These are phyloP conservation scores for Drosophila robusta DNA, from an alignment of 2,888 invertebrate genomes.

Conservation along the genomic window DNA sequence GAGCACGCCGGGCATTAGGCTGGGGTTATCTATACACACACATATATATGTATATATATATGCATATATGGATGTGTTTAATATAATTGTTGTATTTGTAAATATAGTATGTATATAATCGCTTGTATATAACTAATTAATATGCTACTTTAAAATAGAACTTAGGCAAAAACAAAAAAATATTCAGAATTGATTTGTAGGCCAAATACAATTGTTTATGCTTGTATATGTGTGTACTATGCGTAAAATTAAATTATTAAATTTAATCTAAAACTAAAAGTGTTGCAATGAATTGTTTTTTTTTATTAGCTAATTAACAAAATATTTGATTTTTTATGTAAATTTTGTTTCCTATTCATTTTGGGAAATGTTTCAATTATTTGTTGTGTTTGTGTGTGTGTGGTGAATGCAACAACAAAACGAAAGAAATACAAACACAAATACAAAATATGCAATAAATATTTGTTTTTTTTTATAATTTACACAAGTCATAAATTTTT, in stretches of 20 bases:
- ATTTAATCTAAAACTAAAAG: conserved; percentile 44
- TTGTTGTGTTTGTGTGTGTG: neutral
- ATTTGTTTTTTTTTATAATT: conserved; percentile 14
- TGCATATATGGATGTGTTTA: conserved; percentile 21
- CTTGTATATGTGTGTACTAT: conserved; percentile 10
- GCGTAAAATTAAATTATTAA: conserved; percentile 50
- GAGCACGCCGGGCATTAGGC: conserved; percentile 16
- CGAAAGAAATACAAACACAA: conserved; percentile 29
- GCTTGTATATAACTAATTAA: conserved; percentile 45
- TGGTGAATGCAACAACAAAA: conserved; percentile 37
- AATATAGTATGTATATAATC: conserved; percentile 38
- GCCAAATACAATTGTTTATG: conserved; percentile 43
- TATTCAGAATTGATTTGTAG: conserved; percentile 48
- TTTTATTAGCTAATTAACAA: conserved; percentile 20
- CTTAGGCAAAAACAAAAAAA: conserved; percentile 57
- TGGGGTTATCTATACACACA: conserved; percentile 16
- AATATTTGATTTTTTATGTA: conserved; percentile 12
- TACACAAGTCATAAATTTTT: conserved; percentile 38
- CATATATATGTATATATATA: conserved; percentile 23
- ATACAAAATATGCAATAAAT: conserved; percentile 37
- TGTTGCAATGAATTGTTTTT: conserved; percentile 19
- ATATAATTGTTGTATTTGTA: conserved; percentile 39
- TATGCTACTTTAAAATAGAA: conserved; percentile 53
- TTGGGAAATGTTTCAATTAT: conserved; percentile 8
- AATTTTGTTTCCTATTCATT: conserved; percentile 8